These are phyloP conservation scores for Trypoxylon attenuatum DNA, from an alignment of 2,888 invertebrate genomes.

Conservation along the genomic window DNA sequence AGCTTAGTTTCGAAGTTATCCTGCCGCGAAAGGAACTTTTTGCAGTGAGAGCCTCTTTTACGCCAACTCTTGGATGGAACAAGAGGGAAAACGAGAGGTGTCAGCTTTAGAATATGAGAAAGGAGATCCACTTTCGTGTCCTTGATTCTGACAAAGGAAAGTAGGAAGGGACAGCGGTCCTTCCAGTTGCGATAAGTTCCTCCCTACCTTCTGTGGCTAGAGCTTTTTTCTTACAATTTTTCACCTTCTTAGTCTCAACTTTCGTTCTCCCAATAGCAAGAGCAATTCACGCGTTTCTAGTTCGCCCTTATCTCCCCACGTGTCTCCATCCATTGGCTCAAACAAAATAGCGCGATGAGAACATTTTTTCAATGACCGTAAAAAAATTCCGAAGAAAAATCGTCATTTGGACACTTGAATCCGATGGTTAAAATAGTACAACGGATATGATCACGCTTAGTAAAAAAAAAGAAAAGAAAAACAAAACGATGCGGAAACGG, in stretches of 20 bases:
- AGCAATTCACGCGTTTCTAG: conserved; percentile 56
- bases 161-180: conserved; percentile 49
- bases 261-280: conserved; percentile 39
- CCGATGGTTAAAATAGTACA: too few species aligned
- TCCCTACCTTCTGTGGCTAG: conserved; percentile 34
- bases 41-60: conserved; percentile 54
- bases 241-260: conserved; percentile 56
- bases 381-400: too few species aligned
- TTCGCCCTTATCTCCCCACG: conserved; percentile 14
- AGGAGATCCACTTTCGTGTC: conserved; percentile 56
- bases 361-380: too few species aligned
- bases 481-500: too few species aligned
- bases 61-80: conserved; percentile 31
- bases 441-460: too few species aligned
- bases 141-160: conserved; percentile 60
- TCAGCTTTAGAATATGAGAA: conserved; percentile 62
- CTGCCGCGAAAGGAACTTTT: conserved; percentile 46
- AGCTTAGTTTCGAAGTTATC: conserved; percentile 49
- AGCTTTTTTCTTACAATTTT: conserved; percentile 56
- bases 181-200: conserved; percentile 57
- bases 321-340: too few species aligned
- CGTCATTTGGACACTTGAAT: too few species aligned
- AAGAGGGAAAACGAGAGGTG: conserved; percentile 42
- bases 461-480: too few species aligned
- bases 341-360: too few species aligned